Conservation (phyloP, 1,140 invertebrate genomes). For the Drosophila sp. region DNA sequence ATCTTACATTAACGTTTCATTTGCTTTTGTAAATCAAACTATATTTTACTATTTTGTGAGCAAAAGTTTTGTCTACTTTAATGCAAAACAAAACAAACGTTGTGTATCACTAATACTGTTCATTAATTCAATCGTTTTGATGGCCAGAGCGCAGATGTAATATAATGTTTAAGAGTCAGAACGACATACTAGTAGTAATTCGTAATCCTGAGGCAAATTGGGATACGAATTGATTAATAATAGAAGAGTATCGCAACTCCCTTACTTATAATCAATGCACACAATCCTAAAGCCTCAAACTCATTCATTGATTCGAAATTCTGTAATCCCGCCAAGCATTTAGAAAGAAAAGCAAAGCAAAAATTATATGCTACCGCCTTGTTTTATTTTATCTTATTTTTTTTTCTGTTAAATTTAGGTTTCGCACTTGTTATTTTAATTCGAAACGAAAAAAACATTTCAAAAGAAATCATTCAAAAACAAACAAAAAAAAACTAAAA, state of each 20-base stretch:
- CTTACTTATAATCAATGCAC: constrained; percentile 15
- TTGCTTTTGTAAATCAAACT: constrained; percentile 59
- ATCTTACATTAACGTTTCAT: constrained; percentile 58
- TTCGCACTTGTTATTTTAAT: constrained; percentile 73
- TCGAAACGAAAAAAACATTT: constrained; percentile 47
- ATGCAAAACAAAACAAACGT: constrained; percentile 31
- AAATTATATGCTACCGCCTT: constrained; percentile 1
- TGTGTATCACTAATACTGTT: constrained; percentile 32
- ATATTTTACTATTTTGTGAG: constrained; percentile 33
- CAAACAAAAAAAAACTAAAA: constrained; percentile 44
- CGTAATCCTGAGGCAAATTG: constrained; percentile 51
- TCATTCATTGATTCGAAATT: constrained; percentile 25
- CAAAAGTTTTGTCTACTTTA: constrained; percentile 52
- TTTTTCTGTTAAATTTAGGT: constrained; percentile 54
- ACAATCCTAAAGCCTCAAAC: not conserved
- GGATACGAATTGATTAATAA: constrained; percentile 40
- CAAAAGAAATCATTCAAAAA: constrained; percentile 26
- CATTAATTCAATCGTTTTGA: constrained; percentile 22
- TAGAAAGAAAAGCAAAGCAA: constrained; percentile 33
- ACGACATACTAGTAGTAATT: no score
- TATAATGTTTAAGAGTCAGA: constrained; percentile 9
- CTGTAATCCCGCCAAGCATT: constrained; percentile 63
- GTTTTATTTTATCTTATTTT: constrained; percentile 12
- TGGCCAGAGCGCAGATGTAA: constrained; percentile 26
- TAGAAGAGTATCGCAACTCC: constrained; percentile 2